A percentile compares a stretch with the other conserved stretches of the same genome.
phyloP scores from a whole-genome alignment of 2,113 vertebrate species.

The Orientallactaga bullata region DNA sequence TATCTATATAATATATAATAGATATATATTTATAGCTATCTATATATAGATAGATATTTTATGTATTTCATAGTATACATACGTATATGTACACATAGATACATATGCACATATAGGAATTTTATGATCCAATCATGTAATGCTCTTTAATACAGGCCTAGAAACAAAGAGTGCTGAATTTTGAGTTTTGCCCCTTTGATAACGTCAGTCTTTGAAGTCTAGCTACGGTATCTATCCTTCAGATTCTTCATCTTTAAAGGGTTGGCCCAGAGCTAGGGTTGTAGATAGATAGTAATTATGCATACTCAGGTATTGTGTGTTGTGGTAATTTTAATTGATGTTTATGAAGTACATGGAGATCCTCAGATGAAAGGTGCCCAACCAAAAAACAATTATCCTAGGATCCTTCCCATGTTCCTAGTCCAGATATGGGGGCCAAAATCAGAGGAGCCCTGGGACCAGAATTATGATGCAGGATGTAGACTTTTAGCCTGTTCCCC shows the following conservation, averaged over 20 bases:
- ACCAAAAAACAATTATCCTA: conserved; percentile 58
- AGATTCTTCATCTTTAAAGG: conserved; percentile 47
- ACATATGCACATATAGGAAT: neutral
- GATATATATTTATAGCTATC: no score
- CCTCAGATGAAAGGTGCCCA: conserved; percentile 70
- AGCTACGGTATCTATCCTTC: neutral
- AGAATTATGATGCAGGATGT: neutral
- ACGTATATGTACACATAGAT: no score
- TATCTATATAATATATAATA: no score
- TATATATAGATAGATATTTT: no score
- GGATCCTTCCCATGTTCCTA: conserved; percentile 43
- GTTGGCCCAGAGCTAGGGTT: neutral
- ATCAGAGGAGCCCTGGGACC: neutral
- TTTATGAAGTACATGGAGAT: conserved; percentile 65
- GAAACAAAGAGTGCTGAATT: neutral
- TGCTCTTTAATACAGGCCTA: neutral
- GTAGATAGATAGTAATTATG: conserved; percentile 46
- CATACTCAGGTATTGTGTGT: conserved; percentile 33
- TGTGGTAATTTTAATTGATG: conserved; percentile 69
- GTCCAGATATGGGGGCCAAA: conserved; percentile 24
- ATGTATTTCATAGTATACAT: no score
- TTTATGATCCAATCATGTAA: neutral
- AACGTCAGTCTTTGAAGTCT: conserved; percentile 26
- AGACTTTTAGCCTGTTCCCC: neutral
- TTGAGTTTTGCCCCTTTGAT: neutral